Conservation (phyloP, 2,888 invertebrate species). For the Stenoptilia bipunctidactyla region DNA sequence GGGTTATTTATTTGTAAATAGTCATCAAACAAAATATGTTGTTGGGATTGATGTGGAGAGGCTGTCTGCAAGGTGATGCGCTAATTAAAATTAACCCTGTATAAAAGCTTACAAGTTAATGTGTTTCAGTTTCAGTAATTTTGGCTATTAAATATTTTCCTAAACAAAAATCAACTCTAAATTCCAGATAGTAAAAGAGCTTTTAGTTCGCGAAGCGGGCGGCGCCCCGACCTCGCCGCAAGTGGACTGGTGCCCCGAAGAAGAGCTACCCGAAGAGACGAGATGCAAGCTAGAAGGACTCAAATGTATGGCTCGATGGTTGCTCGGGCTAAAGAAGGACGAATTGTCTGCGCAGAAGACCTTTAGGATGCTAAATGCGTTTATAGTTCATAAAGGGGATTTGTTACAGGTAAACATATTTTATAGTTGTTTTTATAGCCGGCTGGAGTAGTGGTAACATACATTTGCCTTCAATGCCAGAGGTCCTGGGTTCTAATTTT, state of each 20-base stretch:
- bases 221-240: constrained; percentile 62
- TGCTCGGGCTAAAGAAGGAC: constrained; percentile 90
- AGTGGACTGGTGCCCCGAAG: constrained; percentile 87
- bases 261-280: constrained; percentile 90
- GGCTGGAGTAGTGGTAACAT: too few relatives aligned
- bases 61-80: too few relatives aligned
- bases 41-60: too few relatives aligned
- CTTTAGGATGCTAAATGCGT: constrained; percentile 93
- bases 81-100: background rate
- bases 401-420: constrained; percentile 73
- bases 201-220: constrained; percentile 86
- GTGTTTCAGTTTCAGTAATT: background rate
- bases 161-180: too few relatives aligned
- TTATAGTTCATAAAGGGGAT: constrained; percentile 93
- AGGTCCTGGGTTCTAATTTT: too few relatives aligned
- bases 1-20: too few relatives aligned
- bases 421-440: too few relatives aligned
- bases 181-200: constrained; percentile 89
- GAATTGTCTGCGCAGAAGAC: constrained; percentile 92
- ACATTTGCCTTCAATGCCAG: too few relatives aligned
- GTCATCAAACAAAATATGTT: too few relatives aligned
- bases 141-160: background rate
- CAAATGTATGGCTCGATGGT: constrained; percentile 97
- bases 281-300: constrained; percentile 93
- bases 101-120: too few relatives aligned